Percentiles rank a stretch among this genome's conserved stretches.
Conservation (phyloP, 2,797 vertebrate species). For the Alosa sapidissima region DNA sequence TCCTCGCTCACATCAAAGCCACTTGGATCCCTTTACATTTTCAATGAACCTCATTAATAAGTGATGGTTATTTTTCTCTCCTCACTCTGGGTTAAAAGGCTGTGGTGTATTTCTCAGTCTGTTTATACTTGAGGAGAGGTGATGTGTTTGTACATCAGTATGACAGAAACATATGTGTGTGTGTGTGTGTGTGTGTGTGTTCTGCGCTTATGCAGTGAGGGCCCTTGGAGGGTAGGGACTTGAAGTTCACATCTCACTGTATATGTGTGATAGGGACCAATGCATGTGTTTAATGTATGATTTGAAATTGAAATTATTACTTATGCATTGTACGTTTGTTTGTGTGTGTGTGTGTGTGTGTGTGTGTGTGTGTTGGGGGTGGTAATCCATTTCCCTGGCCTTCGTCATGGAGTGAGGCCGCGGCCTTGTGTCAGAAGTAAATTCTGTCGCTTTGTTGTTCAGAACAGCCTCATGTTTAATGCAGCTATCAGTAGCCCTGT, state of each 20-base stretch:
- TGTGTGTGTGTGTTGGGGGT: background rate
- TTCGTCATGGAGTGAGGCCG: slow-evolving; percentile 23
- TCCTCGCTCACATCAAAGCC: background rate
- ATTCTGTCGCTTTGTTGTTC: slow-evolving; percentile 46
- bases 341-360: slow-evolving; percentile 18
- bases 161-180: background rate
- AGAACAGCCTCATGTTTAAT: slow-evolving; percentile 59
- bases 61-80: background rate
- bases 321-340: background rate
- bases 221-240: background rate
- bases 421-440: slow-evolving; percentile 47
- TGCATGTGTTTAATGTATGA: background rate
- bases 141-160: background rate
- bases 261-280: background rate
- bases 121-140: background rate
- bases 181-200: background rate
- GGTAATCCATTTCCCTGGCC: background rate
- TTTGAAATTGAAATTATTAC: background rate
- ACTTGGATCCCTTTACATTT: slow-evolving; percentile 2
- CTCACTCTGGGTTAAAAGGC: background rate
- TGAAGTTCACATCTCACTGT: background rate
- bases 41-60: slow-evolving; percentile 8
- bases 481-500: slow-evolving; percentile 46
- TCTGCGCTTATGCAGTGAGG: background rate
- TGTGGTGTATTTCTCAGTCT: background rate